Percentiles rank a stretch among this genome's conserved stretches.
These are phyloP conservation scores for Caranx melampygus DNA, from an alignment of 2,113 vertebrate genomes.

Conservation along the genomic window DNA sequence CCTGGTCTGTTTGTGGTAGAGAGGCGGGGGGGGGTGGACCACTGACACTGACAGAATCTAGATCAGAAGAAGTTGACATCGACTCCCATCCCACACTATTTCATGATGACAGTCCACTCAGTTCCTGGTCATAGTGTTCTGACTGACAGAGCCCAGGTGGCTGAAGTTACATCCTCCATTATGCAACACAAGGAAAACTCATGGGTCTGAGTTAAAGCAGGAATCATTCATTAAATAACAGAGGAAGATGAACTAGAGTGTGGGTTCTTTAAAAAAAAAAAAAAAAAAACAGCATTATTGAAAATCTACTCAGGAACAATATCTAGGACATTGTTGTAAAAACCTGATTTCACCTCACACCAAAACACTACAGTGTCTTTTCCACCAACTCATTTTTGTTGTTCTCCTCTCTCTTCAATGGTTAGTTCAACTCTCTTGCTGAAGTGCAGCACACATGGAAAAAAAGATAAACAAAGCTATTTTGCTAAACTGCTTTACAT, in stretches of 20 bases:
- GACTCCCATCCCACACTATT: no score
- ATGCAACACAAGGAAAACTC: neutral
- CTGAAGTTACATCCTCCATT: neutral
- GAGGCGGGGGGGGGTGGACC: no score
- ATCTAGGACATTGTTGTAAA: slow-evolving; percentile 19
- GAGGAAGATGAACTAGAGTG: neutral
- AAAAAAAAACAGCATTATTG: neutral
- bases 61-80: no score
- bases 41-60: no score
- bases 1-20: no score
- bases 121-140: no score
- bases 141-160: no score
- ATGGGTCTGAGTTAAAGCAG: neutral
- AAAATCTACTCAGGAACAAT: slow-evolving; percentile 1
- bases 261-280: neutral
- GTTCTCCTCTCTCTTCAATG: neutral
- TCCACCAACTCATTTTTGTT: slow-evolving; percentile 42
- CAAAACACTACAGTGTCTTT: slow-evolving; percentile 3
- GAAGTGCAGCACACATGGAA: slow-evolving; percentile 1
- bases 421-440: slow-evolving; percentile 25
- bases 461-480: slow-evolving; percentile 43
- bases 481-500: slow-evolving; percentile 57
- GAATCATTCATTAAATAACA: slow-evolving; percentile 12
- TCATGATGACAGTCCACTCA: no score
- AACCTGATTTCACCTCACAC: slow-evolving; percentile 30